phyloP scores from a whole-genome alignment of 2,888 invertebrate species.

The Ganaspis brasiliensis region DNA sequence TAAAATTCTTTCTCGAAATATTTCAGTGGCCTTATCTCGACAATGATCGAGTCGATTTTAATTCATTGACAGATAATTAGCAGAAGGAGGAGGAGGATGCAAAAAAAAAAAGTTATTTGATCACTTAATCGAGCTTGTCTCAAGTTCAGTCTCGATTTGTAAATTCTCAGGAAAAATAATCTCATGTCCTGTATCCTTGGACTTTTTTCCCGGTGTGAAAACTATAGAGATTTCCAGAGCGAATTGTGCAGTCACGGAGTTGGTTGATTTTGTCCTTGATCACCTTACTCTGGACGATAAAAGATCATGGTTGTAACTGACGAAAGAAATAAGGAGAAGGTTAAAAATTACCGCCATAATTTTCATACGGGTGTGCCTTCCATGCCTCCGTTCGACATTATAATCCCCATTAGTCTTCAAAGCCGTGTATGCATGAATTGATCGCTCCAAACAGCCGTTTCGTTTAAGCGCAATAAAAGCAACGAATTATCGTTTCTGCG shows the following conservation, averaged over 20 bases:
- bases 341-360: slow-evolving; percentile 32
- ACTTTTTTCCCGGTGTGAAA: slow-evolving; percentile 1
- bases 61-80: slow-evolving; percentile 5
- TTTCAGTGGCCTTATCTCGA: background rate
- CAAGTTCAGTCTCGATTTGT: too few species aligned
- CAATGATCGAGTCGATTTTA: background rate
- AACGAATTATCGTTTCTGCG: slow-evolving; percentile 17
- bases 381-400: slow-evolving; percentile 34
- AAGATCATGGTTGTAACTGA: slow-evolving; percentile 6
- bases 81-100: background rate
- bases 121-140: background rate
- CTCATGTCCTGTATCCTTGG: background rate
- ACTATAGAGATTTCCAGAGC: background rate
- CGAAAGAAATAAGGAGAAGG: slow-evolving; percentile 22
- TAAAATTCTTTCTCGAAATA: slow-evolving; percentile 1
- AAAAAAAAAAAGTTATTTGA: too few species aligned
- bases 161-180: background rate
- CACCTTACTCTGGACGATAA: slow-evolving; percentile 3
- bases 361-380: slow-evolving; percentile 36
- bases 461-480: slow-evolving; percentile 17
- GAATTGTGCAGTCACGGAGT: background rate
- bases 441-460: background rate
- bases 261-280: slow-evolving; percentile 18
- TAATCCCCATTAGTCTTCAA: slow-evolving; percentile 34
- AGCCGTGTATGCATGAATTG: background rate